These are phyloP conservation scores for Plumapathes pennacea DNA, from an alignment of 92 coral and sea anemone genomes.

Conservation along the genomic window DNA sequence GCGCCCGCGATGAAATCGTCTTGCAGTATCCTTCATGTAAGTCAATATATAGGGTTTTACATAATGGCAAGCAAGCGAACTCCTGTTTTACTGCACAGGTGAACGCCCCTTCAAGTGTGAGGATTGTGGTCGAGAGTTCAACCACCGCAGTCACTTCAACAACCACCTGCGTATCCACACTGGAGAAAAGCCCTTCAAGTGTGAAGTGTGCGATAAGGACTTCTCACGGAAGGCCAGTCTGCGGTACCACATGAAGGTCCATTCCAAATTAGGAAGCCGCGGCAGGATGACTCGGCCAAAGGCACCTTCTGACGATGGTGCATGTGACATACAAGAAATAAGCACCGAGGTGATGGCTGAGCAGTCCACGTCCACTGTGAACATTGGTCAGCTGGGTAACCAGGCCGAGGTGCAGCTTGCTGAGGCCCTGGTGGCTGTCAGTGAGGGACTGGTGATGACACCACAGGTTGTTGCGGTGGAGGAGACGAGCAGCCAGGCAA, in stretches of 20 bases:
- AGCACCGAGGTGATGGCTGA: conserved; percentile 49
- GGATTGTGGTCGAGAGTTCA: conserved; percentile 94
- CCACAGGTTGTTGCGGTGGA: conserved; percentile 89
- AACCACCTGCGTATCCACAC: conserved; percentile 98
- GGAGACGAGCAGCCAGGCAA: conserved; percentile 58
- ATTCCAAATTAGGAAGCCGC: conserved; percentile 76
- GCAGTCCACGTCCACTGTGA: conserved; percentile 72
- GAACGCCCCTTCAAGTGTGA: conserved; percentile 98
- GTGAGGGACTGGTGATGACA: conserved; percentile 85
- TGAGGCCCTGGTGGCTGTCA: conserved; percentile 97
- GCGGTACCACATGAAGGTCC: conserved; percentile 99
- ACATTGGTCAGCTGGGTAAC: conserved; percentile 84
- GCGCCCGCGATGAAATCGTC: no score
- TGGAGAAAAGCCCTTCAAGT: conserved; percentile 98
- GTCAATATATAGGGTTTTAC: no score
- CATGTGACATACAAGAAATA: conserved; percentile 5
- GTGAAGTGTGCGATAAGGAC: conserved; percentile 94
- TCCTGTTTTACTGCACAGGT: conserved; percentile 43
- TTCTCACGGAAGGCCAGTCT: conserved; percentile 99
- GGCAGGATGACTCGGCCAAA: conserved; percentile 47
- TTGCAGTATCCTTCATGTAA: no score
- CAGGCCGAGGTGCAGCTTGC: conserved; percentile 98
- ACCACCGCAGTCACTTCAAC: conserved; percentile 99
- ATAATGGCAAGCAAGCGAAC: no score
- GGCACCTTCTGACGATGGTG: conserved; percentile 52